phyloP scores from a whole-genome alignment of 2,797 vertebrate genomes.

The Acipenser transmontanus region DNA sequence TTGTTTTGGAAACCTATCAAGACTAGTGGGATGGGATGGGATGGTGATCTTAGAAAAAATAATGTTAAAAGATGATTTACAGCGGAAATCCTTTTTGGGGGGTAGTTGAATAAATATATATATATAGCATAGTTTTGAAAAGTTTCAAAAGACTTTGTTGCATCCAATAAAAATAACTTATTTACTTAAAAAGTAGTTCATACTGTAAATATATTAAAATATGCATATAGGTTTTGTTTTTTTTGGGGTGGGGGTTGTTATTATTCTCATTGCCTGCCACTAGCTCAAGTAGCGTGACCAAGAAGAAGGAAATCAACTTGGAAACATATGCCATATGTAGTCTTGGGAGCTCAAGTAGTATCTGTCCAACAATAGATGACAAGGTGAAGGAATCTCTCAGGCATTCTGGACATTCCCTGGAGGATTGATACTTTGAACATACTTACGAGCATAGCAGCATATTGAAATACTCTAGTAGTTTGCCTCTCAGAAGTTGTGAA shows the following conservation, averaged over 20 bases:
- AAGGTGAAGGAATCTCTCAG: conserved; percentile 47
- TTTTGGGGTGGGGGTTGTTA: conserved; percentile 5
- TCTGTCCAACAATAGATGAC: conserved; percentile 42
- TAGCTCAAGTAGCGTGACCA: conserved; percentile 46
- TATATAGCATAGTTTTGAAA: too few species aligned
- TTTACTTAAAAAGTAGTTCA: too few species aligned
- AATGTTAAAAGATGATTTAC: too few species aligned
- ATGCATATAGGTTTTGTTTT: conserved; percentile 33
- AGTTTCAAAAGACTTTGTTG: too few species aligned
- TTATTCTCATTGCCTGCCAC: conserved; percentile 19
- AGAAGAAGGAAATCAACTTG: conserved; percentile 45
- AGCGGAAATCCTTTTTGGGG: too few species aligned
- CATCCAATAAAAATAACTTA: too few species aligned
- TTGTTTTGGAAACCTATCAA: too few species aligned
- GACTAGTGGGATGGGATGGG: too few species aligned
- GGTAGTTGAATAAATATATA: too few species aligned
- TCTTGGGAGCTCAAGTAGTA: conserved; percentile 43
- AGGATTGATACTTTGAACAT: conserved; percentile 9
- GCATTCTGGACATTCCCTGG: conserved; percentile 29
- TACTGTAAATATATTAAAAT: conserved; percentile 12
- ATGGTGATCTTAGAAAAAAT: too few species aligned
- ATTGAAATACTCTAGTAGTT: conserved; percentile 23
- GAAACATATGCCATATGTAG: conserved; percentile 50
- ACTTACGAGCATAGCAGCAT: conserved; percentile 26
- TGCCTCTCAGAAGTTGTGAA: conserved; percentile 8